A percentile compares a stretch with the other conserved stretches of the same genome.
Evolutionary conservation across 2,888 invertebrate species (phyloP).

Genomic region (Melanophora roralis): DNA sequence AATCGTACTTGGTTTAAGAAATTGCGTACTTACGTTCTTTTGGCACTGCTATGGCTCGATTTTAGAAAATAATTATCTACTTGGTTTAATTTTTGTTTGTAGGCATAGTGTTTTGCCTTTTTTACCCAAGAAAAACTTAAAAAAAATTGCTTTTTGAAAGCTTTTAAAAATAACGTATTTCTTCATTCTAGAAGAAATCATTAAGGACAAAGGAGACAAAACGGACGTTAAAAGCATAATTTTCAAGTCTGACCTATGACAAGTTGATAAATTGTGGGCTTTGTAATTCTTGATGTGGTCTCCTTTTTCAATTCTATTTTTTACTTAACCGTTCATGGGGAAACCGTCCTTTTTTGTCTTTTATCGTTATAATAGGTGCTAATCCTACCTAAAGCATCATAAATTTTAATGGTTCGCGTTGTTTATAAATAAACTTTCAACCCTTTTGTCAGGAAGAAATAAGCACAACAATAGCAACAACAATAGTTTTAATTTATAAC

Average conservation of each 20-base stretch:
- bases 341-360: not conserved
- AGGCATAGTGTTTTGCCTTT: too few relatives aligned
- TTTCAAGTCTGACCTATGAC: constrained; percentile 10
- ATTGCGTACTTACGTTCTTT: too few relatives aligned
- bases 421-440: constrained; percentile 11
- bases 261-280: constrained; percentile 24
- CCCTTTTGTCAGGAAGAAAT: not conserved
- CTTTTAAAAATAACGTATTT: too few relatives aligned
- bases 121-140: too few relatives aligned
- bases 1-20: not conserved
- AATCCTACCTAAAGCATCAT: constrained; percentile 3
- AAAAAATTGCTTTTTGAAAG: too few relatives aligned
- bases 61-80: too few relatives aligned
- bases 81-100: too few relatives aligned
- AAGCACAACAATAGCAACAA: constrained; percentile 24
- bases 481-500: constrained; percentile 58
- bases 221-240: not conserved
- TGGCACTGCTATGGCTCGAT: too few relatives aligned
- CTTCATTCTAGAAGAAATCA: too few relatives aligned
- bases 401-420: not conserved
- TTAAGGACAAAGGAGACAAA: not conserved
- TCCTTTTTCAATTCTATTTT: not conserved
- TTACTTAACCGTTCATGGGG: not conserved
- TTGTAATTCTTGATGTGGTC: not conserved
- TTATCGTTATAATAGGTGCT: constrained; percentile 1